Base-by-base conservation (phyloP, 2,888 invertebrate genomes). In the Drosophila maculinotata region DNA sequence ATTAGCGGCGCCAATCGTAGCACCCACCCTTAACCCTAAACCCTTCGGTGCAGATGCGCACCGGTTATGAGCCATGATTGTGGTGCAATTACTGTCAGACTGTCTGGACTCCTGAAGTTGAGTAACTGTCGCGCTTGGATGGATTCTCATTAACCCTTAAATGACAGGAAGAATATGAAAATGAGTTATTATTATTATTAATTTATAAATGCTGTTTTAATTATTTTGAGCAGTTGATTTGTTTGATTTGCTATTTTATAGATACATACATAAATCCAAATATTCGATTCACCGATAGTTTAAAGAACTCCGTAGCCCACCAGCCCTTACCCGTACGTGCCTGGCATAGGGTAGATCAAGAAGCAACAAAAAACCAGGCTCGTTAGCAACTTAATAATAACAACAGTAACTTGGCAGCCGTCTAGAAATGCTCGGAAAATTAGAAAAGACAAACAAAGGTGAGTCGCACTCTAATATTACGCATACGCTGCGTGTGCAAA, bases 351-450 rank as follows among this genome's bases (percentile, higher is more conserved):
- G 36, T 31, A 47, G 41, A 48, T 52, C 58, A 35, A 62, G 65
- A n/a, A 25, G 25, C 33, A 36, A 10, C 38, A 31, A 23, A 47
- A 41, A 10, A 17, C 42, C 8, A 31, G 25, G 15, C 72, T 76
- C 77, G 76, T 66, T 74, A 66, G 56, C 72, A 74, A 76, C 62
- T 71, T 71, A 59, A 73, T 76, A 66, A 71, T 38, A 71, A 38
- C 30, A 62, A 58, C 25, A 41, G 20, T 36, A 38, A 15, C 25
- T 28, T 23, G 41, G 23, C 44, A 45, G 7, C 7, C 17, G 28
- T 10, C 45, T 28, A 15, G 45, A 10, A 28, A 45, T 38, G 25
- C 42, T 30, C 53, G 44, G 47, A 54, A 52, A 58, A 69, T 48
- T 64, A 64, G 52, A 59, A 44, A 76, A 56, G 48, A 38, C 47